Conservation (phyloP, 2,888 invertebrate species). For the Neria commutata region DNA sequence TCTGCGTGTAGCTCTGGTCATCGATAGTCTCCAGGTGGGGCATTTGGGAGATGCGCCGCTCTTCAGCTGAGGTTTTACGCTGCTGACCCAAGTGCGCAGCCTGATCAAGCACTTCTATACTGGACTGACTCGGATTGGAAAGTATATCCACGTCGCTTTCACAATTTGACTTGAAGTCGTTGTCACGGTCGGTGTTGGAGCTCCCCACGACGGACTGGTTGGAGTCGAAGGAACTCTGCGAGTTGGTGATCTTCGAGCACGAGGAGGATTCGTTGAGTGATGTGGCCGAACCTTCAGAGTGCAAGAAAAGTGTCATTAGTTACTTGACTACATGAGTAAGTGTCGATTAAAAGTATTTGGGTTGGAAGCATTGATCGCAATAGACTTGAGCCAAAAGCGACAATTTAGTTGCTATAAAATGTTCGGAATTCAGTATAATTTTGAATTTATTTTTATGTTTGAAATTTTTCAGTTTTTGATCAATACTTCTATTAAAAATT, state of each 20-base stretch:
- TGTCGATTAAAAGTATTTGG: neutral
- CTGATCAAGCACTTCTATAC: conserved; percentile 69
- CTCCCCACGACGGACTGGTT: conserved; percentile 62
- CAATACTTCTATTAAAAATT: too few species aligned
- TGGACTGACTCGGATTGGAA: conserved; percentile 75
- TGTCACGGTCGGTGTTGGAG: conserved; percentile 54
- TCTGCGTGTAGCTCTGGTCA: conserved; percentile 51
- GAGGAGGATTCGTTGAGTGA: conserved; percentile 62
- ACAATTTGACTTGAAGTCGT: conserved; percentile 55
- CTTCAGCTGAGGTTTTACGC: conserved; percentile 63
- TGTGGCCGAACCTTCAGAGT: conserved; percentile 58
- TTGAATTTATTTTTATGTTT: too few species aligned
- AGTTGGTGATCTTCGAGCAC: conserved; percentile 59
- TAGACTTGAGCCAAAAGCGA: neutral
- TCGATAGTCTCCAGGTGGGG: conserved; percentile 63
- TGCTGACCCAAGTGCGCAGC: conserved; percentile 37
- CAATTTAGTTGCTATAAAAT: too few species aligned
- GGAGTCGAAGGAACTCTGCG: conserved; percentile 60
- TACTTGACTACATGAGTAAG: neutral
- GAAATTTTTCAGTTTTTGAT: too few species aligned
- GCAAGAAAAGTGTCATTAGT: neutral
- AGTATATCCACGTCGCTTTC: conserved; percentile 75
- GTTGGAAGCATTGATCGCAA: neutral
- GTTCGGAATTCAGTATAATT: too few species aligned
- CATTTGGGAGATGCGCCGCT: conserved; percentile 61